Conservation (phyloP, 1,140 invertebrate species). For the Euwallacea fornicatus region DNA sequence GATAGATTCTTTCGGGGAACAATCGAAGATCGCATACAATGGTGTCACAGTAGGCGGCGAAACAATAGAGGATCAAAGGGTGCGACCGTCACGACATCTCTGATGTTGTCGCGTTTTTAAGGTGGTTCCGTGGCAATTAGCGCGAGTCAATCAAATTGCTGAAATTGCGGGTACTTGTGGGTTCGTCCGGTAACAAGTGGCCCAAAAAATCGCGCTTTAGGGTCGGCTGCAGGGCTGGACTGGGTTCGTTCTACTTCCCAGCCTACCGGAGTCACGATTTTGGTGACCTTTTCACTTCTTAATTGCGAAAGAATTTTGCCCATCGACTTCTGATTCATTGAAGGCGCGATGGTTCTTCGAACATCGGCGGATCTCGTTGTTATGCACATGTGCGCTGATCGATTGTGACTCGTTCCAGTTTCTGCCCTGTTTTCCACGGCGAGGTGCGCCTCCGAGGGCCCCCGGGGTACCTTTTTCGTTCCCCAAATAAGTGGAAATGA, state of each 20-base stretch:
- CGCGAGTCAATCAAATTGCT: neutral
- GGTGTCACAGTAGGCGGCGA: constrained; percentile 8
- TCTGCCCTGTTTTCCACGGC: too few relatives aligned
- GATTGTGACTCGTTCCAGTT: too few relatives aligned
- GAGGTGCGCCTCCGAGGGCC: too few relatives aligned
- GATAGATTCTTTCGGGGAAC: constrained; percentile 13
- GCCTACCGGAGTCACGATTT: neutral
- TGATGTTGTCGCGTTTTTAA: constrained; percentile 1
- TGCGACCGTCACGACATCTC: constrained; percentile 21
- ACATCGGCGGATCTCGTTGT: too few relatives aligned
- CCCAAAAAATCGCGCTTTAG: too few relatives aligned
- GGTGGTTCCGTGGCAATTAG: constrained; percentile 1
- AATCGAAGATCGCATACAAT: constrained; percentile 12
- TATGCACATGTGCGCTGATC: too few relatives aligned
- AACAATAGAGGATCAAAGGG: constrained; percentile 19
- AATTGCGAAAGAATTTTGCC: neutral
- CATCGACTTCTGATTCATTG: too few relatives aligned
- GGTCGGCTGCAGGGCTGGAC: neutral
- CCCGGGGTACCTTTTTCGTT: too few relatives aligned
- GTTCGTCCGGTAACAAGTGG: too few relatives aligned
- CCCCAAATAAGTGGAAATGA: too few relatives aligned
- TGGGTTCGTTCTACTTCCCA: neutral
- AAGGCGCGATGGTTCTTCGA: too few relatives aligned
- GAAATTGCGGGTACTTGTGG: too few relatives aligned
- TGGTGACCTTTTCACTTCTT: constrained; percentile 1